phyloP scores from a whole-genome alignment of 2,888 invertebrate species.

The Elysia crispata region DNA sequence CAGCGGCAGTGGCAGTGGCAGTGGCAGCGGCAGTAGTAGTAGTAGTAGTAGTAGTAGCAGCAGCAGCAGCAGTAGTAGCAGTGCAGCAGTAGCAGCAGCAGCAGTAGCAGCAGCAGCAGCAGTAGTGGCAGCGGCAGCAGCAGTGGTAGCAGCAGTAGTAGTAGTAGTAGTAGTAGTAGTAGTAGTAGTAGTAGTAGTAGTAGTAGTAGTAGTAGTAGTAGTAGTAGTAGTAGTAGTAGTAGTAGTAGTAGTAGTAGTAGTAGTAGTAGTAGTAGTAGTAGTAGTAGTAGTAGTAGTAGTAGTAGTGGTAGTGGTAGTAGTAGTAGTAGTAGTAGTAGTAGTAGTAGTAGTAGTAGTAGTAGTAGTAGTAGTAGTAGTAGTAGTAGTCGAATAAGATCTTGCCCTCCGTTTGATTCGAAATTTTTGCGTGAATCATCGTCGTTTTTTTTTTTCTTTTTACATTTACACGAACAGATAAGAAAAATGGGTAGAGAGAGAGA shows the following conservation, averaged over 20 bases:
- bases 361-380: too few relatives aligned
- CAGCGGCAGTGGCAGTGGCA: too few relatives aligned
- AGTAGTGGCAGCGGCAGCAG: slow-evolving; percentile 22
- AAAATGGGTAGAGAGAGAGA: too few relatives aligned
- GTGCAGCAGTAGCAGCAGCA: too few relatives aligned
- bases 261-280: neutral
- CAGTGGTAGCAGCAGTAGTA: slow-evolving; percentile 27
- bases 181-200: slow-evolving; percentile 12
- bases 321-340: slow-evolving; percentile 9
- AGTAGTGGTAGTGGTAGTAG: too few relatives aligned
- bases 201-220: neutral
- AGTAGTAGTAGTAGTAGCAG: slow-evolving; percentile 29
- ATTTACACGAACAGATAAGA: too few relatives aligned
- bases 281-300: slow-evolving; percentile 9
- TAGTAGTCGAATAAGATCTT: too few relatives aligned
- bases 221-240: neutral
- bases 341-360: slow-evolving; percentile 9
- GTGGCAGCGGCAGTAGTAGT: slow-evolving; percentile 28
- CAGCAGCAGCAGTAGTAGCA: too few relatives aligned
- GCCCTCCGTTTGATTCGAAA: too few relatives aligned
- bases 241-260: neutral
- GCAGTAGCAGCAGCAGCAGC: slow-evolving; percentile 25
- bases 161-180: slow-evolving; percentile 30
- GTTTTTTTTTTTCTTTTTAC: too few relatives aligned
- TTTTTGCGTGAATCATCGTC: too few relatives aligned